A percentile compares a stretch with the other conserved stretches of the same genome.
Evolutionary conservation across 2,113 vertebrate species (phyloP).

Genomic region (Casuarius casuarius): DNA sequence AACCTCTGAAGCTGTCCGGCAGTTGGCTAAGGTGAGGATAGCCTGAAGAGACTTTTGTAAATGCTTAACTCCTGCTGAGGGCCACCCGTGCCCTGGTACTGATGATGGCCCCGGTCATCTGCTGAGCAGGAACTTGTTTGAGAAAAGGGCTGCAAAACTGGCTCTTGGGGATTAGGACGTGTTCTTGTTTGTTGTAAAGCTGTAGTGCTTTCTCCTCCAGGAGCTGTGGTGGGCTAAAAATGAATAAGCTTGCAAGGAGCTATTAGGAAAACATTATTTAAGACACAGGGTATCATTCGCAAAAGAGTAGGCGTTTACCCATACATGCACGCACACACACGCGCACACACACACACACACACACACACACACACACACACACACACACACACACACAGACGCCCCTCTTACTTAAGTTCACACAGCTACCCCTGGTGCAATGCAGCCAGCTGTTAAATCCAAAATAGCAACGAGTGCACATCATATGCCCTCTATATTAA

Average conservation of each 20-base stretch:
- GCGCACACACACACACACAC: neutral
- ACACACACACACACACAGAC: fast-evolving
- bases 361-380: neutral
- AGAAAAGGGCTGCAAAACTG: neutral
- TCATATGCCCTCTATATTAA: constrained; percentile 64
- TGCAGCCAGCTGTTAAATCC: constrained; percentile 63
- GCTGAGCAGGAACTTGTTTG: neutral
- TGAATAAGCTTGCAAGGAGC: neutral
- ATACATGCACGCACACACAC: neutral
- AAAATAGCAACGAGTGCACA: constrained; percentile 40
- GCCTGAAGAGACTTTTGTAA: neutral
- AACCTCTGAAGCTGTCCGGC: neutral
- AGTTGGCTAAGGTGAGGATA: neutral
- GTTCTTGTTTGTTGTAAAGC: neutral
- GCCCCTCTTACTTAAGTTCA: constrained; percentile 17
- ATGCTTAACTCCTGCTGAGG: neutral
- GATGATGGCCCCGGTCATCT: neutral
- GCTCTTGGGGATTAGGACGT: neutral
- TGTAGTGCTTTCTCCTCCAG: neutral
- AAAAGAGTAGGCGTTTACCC: neutral
- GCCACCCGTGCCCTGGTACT: neutral
- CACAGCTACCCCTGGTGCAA: constrained; percentile 19
- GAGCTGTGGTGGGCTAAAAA: neutral
- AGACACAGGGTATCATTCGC: constrained; percentile 33
- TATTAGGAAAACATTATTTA: constrained; percentile 13